Conservation (phyloP, 1,140 invertebrate genomes). For the Elymnias hypermnestra region DNA sequence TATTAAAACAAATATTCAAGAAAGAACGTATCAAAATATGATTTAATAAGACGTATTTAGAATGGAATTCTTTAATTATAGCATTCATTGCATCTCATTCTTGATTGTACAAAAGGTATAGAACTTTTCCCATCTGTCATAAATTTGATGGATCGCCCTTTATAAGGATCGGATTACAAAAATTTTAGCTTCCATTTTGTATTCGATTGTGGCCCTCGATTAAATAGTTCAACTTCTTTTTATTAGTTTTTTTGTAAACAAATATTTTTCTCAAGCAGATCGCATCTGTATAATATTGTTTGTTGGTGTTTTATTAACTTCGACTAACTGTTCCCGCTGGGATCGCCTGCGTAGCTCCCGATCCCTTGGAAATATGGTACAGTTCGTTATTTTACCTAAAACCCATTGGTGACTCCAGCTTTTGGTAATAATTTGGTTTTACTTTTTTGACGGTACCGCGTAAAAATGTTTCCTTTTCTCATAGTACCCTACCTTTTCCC, state of each 20-base stretch:
- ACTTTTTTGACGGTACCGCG: no score
- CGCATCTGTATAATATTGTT: no score
- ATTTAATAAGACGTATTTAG: conserved; percentile 8
- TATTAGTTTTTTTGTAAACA: conserved; percentile 10
- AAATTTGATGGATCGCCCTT: conserved; percentile 58
- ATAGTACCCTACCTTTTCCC: no score
- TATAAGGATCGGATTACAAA: conserved; percentile 55
- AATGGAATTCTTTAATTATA: conserved; percentile 20
- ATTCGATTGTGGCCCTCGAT: conserved; percentile 46
- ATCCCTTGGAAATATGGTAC: no score
- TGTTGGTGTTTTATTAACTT: no score
- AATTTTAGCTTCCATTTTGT: conserved; percentile 47
- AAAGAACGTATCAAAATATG: conserved; percentile 1
- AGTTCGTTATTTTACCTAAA: no score
- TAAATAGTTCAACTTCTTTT: conserved; percentile 49
- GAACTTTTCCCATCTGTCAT: conserved; percentile 47
- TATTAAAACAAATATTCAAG: no score
- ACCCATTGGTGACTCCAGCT: no score
- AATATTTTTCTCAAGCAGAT: not conserved
- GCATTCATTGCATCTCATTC: conserved; percentile 23
- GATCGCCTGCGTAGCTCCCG: no score
- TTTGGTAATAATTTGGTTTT: no score
- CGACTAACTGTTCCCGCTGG: no score
- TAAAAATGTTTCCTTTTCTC: no score
- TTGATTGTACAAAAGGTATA: conserved; percentile 27